phyloP scores from a whole-genome alignment of 2,113 vertebrate genomes.

The Pithys albifrons region DNA sequence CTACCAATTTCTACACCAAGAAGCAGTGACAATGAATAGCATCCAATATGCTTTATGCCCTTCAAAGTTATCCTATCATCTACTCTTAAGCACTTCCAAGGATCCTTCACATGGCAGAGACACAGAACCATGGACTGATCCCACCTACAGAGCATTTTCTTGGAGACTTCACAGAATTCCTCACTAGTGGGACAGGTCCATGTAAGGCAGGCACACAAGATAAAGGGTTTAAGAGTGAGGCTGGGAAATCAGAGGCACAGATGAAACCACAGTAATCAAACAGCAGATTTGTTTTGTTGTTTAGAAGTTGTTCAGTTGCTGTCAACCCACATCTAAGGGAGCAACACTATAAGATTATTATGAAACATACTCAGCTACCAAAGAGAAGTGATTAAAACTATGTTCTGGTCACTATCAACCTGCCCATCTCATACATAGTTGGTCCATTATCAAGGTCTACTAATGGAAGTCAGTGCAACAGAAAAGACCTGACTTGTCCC shows the following conservation, averaged over 20 bases:
- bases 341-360: background rate
- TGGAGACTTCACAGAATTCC: background rate
- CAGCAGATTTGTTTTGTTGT: background rate
- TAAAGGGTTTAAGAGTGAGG: background rate
- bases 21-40: background rate
- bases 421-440: background rate
- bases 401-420: background rate
- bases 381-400: background rate
- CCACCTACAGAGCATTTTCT: background rate
- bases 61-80: background rate
- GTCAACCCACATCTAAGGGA: background rate
- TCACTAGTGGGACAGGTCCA: background rate
- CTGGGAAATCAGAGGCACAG: background rate
- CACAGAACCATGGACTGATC: background rate
- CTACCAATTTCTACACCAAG: background rate
- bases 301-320: background rate
- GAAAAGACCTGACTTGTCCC: background rate
- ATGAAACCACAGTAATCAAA: background rate
- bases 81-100: background rate
- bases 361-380: background rate
- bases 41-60: background rate
- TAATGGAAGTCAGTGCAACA: background rate
- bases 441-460: background rate
- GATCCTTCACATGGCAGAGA: background rate
- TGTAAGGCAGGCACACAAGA: background rate